A percentile compares a stretch with the other conserved stretches of the same genome.
These are phyloP conservation scores for Acromyrmex charruanus DNA, from an alignment of 1,140 invertebrate genomes.

Conservation along the genomic window DNA sequence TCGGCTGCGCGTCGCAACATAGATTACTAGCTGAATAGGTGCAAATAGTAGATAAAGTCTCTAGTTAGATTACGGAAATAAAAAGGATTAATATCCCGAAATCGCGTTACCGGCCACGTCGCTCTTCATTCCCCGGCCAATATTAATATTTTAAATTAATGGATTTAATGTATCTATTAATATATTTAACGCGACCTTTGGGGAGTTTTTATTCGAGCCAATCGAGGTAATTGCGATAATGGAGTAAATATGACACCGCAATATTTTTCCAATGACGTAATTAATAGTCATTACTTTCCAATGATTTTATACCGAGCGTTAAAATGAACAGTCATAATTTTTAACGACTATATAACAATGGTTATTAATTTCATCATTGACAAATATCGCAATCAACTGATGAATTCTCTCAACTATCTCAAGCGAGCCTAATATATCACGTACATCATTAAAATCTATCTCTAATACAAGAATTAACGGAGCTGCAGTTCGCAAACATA, in stretches of 20 bases:
- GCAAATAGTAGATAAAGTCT: slow-evolving; percentile 23
- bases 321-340: slow-evolving; percentile 49
- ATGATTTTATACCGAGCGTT: slow-evolving; percentile 40
- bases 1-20: not conserved
- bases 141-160: slow-evolving; percentile 59
- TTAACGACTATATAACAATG: slow-evolving; percentile 49
- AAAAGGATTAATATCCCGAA: slow-evolving; percentile 30
- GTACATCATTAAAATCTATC: not conserved
- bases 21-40: not conserved
- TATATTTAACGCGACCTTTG: slow-evolving; percentile 49
- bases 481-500: not conserved
- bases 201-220: slow-evolving; percentile 30
- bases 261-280: slow-evolving; percentile 59
- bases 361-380: slow-evolving; percentile 5
- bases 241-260: slow-evolving; percentile 55
- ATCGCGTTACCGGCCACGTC: slow-evolving; percentile 29
- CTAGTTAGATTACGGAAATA: slow-evolving; percentile 41
- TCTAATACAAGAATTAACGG: not conserved
- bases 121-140: slow-evolving; percentile 42
- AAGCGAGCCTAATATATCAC: not conserved
- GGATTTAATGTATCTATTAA: slow-evolving; percentile 64
- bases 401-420: not conserved
- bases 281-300: slow-evolving; percentile 44
- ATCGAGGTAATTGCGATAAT: slow-evolving; percentile 46
- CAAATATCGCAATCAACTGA: not conserved